Evolutionary conservation across 2,113 vertebrate species (phyloP).

Genomic region (Sorex araneus): DNA sequence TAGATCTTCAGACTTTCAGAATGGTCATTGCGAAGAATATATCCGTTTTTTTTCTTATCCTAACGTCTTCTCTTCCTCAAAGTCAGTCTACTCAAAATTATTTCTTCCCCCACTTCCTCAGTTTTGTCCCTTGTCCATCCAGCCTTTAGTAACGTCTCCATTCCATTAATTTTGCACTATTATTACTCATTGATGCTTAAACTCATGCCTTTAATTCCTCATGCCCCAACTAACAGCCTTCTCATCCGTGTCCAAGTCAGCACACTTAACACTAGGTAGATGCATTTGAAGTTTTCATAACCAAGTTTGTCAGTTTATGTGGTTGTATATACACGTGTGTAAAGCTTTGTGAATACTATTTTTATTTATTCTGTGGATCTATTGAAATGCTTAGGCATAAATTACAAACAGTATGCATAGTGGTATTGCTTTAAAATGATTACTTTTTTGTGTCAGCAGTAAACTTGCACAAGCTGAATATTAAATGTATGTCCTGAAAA

Average conservation of each 20-base stretch:
- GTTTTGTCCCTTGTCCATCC: neutral
- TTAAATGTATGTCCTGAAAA: slow-evolving; percentile 11
- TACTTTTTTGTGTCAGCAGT: neutral
- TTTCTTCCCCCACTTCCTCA: neutral
- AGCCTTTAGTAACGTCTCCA: neutral
- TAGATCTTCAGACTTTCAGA: neutral
- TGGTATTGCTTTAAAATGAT: neutral
- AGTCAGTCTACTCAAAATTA: neutral
- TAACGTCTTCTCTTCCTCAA: neutral
- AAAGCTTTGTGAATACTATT: neutral
- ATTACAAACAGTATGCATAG: neutral
- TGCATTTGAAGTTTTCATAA: slow-evolving; percentile 39
- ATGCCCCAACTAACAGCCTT: neutral
- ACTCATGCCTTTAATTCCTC: neutral
- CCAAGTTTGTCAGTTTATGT: slow-evolving; percentile 21
- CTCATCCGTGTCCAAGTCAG: slow-evolving; percentile 3
- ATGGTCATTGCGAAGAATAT: neutral
- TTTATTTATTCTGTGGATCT: neutral
- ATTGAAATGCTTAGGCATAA: neutral
- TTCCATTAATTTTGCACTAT: neutral
- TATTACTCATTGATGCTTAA: neutral
- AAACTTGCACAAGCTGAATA: neutral
- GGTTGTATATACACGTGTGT: slow-evolving; percentile 4
- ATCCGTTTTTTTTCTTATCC: neutral
- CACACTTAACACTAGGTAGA: neutral